Evolutionary conservation across 2,113 vertebrate species (phyloP).

Genomic region (Nasalis larvatus): DNA sequence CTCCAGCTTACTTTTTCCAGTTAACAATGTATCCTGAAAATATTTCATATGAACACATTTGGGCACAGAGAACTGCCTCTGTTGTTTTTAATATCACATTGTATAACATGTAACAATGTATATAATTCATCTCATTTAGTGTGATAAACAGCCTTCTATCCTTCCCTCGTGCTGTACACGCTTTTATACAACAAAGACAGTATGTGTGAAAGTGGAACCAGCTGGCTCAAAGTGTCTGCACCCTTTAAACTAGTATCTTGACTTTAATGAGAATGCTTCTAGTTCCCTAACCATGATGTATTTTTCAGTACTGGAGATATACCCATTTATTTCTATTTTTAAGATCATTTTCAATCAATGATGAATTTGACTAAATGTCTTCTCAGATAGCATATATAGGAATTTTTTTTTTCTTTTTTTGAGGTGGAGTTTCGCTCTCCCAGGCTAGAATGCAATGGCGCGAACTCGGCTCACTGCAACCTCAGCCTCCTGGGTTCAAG

Average conservation of each 20-base stretch:
- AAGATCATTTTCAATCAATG: background rate
- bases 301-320: background rate
- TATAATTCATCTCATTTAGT: background rate
- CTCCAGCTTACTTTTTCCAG: background rate
- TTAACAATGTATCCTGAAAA: background rate
- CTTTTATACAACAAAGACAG: background rate
- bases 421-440: too few relatives aligned
- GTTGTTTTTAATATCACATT: too few relatives aligned
- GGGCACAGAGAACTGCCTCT: background rate
- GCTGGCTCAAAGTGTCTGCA: background rate
- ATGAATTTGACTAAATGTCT: background rate
- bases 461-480: too few relatives aligned
- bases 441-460: too few relatives aligned
- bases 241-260: background rate
- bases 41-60: background rate
- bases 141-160: background rate
- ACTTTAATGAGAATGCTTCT: background rate
- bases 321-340: background rate
- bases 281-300: background rate
- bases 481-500: too few relatives aligned
- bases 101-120: rapidly evolving
- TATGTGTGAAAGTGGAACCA: background rate
- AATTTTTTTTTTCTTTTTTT: too few relatives aligned
- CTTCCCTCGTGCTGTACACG: rapidly evolving
- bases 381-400: background rate